Base-by-base conservation (phyloP, 2,113 vertebrate genomes). In the Pachycephala philippinensis region DNA sequence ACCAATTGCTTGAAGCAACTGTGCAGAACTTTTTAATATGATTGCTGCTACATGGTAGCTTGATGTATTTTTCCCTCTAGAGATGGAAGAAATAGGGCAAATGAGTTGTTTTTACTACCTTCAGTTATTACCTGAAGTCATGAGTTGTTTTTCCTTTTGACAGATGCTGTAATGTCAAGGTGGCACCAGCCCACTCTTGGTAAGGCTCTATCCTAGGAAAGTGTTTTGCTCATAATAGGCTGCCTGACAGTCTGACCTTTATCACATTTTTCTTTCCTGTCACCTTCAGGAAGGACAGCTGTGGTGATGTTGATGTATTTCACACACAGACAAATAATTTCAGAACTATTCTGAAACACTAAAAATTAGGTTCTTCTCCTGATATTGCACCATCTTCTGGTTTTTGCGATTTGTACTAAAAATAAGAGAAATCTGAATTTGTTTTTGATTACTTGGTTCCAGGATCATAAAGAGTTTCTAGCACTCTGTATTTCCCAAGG, bases 141-240 rank as follows among this genome's bases (percentile, higher is more conserved):
- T 28, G 53, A 76, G 56, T 52, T 95, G 78, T 89, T 96, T 95
- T 91, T 95, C 52, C 56, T 95, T 93, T 91, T 89, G 80, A 93
- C 89, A 96, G 76, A 89, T 11, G 50, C 50, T 70, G 47, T 93
- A 94, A 93, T 77, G 85, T 79, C 90, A 93, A 71, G 60, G 94
- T 95, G 70, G 92, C 59, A 95, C 45, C 54, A 90, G 59, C 39
- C 64, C 63, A 92, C 54, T 80, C 59, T 45, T 80, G 74, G 42
- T 37, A 10, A 92, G 54, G 15, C 28, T 77, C 18, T 80, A 72
- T 45, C 50, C 26, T 49, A 72, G 78, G 47, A 90, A 95, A 95
- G 40, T 66, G 50, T 78, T 93, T 93, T 90, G 14, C n/a, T 92
- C 35, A 50, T 74, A 93, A 88, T 74, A 57, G 20, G 30, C 71